A percentile compares a stretch with the other conserved stretches of the same genome.
phyloP scores from a whole-genome alignment of 2,113 vertebrate genomes.

The Mormoops blainvillei region DNA sequence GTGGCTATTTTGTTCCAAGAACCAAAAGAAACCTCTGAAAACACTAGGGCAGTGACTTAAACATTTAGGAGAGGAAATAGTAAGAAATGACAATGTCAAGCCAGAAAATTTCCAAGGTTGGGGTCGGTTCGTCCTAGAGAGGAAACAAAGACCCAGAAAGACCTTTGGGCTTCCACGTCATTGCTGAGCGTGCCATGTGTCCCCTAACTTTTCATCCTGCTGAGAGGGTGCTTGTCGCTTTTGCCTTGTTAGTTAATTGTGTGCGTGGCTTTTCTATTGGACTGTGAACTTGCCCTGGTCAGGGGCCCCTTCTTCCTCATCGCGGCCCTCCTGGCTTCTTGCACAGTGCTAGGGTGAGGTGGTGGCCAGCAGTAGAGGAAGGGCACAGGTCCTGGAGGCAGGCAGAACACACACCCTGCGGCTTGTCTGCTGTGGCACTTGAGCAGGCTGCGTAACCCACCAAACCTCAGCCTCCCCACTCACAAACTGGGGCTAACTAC shows the following conservation, averaged over 20 bases:
- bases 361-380: background rate
- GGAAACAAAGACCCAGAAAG: background rate
- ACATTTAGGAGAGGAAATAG: background rate
- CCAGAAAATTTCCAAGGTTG: background rate
- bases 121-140: background rate
- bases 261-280: background rate
- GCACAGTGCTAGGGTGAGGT: background rate
- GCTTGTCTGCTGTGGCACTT: background rate
- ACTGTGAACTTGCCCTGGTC: background rate
- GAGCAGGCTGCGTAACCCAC: background rate
- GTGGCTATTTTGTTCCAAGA: background rate
- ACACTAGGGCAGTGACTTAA: background rate
- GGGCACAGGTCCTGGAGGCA: background rate
- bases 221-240: background rate
- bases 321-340: background rate
- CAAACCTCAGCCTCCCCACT: background rate
- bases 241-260: background rate
- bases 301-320: background rate
- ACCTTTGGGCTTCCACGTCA: rapidly evolving
- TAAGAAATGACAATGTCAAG: background rate
- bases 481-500: background rate
- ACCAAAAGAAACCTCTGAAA: background rate
- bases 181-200: background rate
- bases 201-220: background rate
- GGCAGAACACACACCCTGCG: background rate